Conservation (phyloP, 2,797 vertebrate genomes). For the Myripristis murdjan region DNA sequence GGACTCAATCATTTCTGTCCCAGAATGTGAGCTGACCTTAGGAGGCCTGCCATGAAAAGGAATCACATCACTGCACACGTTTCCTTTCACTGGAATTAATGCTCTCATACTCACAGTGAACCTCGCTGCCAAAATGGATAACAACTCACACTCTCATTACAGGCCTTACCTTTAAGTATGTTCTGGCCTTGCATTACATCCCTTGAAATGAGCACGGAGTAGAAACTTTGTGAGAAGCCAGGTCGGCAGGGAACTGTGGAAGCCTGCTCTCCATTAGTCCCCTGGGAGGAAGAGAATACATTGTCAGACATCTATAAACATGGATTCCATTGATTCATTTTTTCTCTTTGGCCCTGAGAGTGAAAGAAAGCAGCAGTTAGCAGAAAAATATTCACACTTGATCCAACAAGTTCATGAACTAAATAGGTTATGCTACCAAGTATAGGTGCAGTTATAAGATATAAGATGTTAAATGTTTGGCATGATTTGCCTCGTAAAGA, state of each 20-base stretch:
- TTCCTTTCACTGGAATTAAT: slow-evolving; percentile 11
- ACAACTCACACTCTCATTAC: slow-evolving; percentile 38
- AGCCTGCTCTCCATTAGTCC: slow-evolving; percentile 88
- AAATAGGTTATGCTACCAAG: slow-evolving; percentile 16
- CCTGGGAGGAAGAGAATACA: slow-evolving; percentile 74
- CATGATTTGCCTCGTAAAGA: slow-evolving; percentile 6
- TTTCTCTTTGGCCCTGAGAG: slow-evolving; percentile 40
- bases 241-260: slow-evolving; percentile 89
- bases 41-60: slow-evolving; percentile 10
- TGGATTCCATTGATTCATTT: slow-evolving; percentile 70
- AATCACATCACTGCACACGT: not conserved
- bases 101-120: slow-evolving; percentile 14
- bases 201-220: slow-evolving; percentile 90
- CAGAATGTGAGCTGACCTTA: slow-evolving; percentile 2
- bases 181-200: slow-evolving; percentile 90
- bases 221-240: slow-evolving; percentile 94
- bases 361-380: slow-evolving; percentile 5
- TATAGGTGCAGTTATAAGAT: not conserved
- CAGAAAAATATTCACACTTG: slow-evolving; percentile 23
- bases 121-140: slow-evolving; percentile 26
- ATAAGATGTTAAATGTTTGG: slow-evolving; percentile 13
- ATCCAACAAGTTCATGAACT: slow-evolving; percentile 60
- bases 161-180: slow-evolving; percentile 92
- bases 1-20: not conserved
- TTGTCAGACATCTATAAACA: slow-evolving; percentile 69